Evolutionary conservation across 2,888 invertebrate genomes (phyloP), one percentile per base, ranked within the genome.

Genomic region (Drosophila lacicola): DNA sequence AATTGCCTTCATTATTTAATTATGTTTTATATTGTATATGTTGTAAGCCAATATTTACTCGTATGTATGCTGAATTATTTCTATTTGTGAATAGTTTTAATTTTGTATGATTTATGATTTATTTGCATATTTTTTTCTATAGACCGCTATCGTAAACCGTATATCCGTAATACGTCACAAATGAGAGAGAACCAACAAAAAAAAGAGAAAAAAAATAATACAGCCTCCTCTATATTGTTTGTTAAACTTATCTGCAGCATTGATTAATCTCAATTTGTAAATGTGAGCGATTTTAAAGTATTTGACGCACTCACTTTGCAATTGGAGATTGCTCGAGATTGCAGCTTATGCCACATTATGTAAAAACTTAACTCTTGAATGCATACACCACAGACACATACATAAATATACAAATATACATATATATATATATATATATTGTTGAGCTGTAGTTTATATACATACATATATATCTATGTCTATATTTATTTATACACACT

Each of bases 231-330:
- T 49, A 55, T 62, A 44, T 66, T 67, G 62, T 67, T 67, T 69
- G 70, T 75, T 61, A 66, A 71, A 70, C 33, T 73, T 74, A 80
- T 88, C 81, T 91, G 91, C 93, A 93, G 93, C 94, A 94, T 95
- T 94, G 95, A 95, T 95, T 96, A 98, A 98, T 98, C 98, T 98
- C 98, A 98, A 97, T 96, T 96, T 97, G 98, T 98, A 98, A 98
- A 97, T 97, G 97, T 97, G 98, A 97, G 97, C 93, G 88, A 93
- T 74, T 75, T 74, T 87, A 90, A 91, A 90, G 80, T 41, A 77
- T 88, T 88, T 82, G 69, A 88, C 83, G 91, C 91, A 90, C 91
- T 91, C 93, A 93, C 92, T 91, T 91, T 93, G 90, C 92, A 92
- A 90, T 88, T 90, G 92, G 93, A 91, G 93, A 91, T 92, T 92